Base-by-base conservation (phyloP, 1,140 invertebrate genomes). In the Phymastichus coffea region DNA sequence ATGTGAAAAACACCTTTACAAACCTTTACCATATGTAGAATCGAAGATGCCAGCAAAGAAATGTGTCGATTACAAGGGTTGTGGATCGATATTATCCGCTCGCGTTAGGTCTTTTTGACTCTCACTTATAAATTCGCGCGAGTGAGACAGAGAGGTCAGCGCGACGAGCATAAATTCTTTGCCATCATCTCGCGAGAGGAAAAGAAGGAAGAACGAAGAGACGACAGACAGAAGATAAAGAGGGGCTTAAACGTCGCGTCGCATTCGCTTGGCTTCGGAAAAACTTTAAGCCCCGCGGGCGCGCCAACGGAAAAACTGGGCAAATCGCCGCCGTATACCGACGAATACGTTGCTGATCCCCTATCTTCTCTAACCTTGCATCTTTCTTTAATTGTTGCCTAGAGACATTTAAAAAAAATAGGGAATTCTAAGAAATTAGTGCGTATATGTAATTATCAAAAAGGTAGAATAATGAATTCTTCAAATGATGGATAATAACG, bases 251-350 rank as follows among this genome's bases (percentile, higher is more conserved):
- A 33, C 15, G 28, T n/a, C n/a, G n/a, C n/a, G n/a, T n/a, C n/a
- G n/a, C n/a, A n/a, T n/a, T n/a, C 14, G 48, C 1, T 15, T 19
- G 26, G 22, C 15, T 43, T 56, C 47, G 46, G 43, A 47, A 56
- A 56, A 35, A 47, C 54, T 56, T 56, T 56, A 56, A 56, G 46
- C 54, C 33, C n/a, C 1, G 46, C n/a, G n/a, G n/a, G n/a, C n/a
- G n/a, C n/a, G 33, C 19, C 30, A 12, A 26, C 15, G 41, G 10
- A 4, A 26, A 55, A 46, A 33, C 26, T 10, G 30, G 10, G 10
- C 7, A 47, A 43, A 47, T 47, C 30, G 15, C 23, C 20, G 1
- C 33, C 19, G 30, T n/a, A n/a, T n/a, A n/a, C n/a, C n/a, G n/a
- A n/a, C n/a, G n/a, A n/a, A n/a, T n/a, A n/a, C n/a, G n/a, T n/a